Evolutionary conservation across 2,888 invertebrate species (phyloP).

Genomic region (Ecdyonurus torrentis): DNA sequence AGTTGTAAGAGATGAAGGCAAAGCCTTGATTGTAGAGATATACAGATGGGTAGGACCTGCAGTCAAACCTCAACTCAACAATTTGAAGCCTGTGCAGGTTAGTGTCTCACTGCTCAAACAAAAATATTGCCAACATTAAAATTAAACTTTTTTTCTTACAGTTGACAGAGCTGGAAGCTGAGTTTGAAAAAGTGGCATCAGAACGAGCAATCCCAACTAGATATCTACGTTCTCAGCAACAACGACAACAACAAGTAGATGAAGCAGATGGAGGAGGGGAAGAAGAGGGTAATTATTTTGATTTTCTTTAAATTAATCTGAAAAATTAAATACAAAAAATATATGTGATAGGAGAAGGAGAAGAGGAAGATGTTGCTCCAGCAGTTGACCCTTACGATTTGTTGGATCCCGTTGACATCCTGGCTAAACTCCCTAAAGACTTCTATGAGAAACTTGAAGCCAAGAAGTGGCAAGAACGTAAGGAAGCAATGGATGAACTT

Average conservation of each 20-base stretch:
- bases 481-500: constrained; percentile 73
- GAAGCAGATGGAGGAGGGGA: constrained; percentile 32
- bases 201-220: constrained; percentile 52
- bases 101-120: constrained; percentile 3
- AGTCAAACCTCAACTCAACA: constrained; percentile 66
- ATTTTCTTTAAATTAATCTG: background rate
- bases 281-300: constrained; percentile 25
- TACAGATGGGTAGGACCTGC: constrained; percentile 77
- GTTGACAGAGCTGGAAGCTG: constrained; percentile 72
- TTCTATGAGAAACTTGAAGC: constrained; percentile 89
- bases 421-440: constrained; percentile 85
- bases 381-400: constrained; percentile 78
- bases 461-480: constrained; percentile 94
- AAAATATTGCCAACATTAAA: background rate
- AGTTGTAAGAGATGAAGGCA: constrained; percentile 78
- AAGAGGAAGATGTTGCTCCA: constrained; percentile 32
- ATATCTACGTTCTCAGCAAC: constrained; percentile 68
- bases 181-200: constrained; percentile 57
- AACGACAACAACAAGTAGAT: constrained; percentile 39
- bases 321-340: too few species aligned
- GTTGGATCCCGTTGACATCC: constrained; percentile 79
- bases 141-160: constrained; percentile 16
- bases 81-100: constrained; percentile 72
- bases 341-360: constrained; percentile 30
- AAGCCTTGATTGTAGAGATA: constrained; percentile 79